Conservation (phyloP, 2,888 invertebrate species). For the Dilophus febrilis region DNA sequence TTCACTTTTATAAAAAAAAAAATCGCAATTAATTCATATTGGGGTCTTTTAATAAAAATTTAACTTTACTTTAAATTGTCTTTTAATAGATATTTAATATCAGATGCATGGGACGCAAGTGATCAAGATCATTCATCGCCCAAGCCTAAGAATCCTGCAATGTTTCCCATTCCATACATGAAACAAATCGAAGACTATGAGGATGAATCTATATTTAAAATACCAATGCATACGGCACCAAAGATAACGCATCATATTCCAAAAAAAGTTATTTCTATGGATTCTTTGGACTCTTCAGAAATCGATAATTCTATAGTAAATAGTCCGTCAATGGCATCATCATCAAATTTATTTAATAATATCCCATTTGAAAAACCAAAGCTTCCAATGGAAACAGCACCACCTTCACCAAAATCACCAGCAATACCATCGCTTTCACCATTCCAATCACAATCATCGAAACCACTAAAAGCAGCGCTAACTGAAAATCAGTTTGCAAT, state of each 20-base stretch:
- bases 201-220: slow-evolving; percentile 5
- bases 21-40: too few relatives aligned
- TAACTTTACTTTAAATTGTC: too few relatives aligned
- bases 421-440: too few relatives aligned
- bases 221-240: slow-evolving; percentile 3
- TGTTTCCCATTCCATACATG: neutral
- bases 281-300: too few relatives aligned
- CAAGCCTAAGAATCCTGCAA: neutral
- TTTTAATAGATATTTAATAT: neutral
- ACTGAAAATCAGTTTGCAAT: too few relatives aligned
- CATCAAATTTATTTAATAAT: too few relatives aligned
- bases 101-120: slow-evolving; percentile 32
- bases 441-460: too few relatives aligned
- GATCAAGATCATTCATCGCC: slow-evolving; percentile 24
- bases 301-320: neutral
- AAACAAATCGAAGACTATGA: slow-evolving; percentile 1
- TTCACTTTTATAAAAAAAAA: neutral
- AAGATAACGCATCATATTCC: neutral
- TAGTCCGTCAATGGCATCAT: neutral
- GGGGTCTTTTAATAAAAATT: too few relatives aligned
- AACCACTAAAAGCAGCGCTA: too few relatives aligned
- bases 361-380: neutral
- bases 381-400: neutral
- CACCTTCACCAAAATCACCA: neutral
- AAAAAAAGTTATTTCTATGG: neutral